Evolutionary conservation across 2,113 vertebrate genomes (phyloP).

Genomic region (Microtus richardsoni): DNA sequence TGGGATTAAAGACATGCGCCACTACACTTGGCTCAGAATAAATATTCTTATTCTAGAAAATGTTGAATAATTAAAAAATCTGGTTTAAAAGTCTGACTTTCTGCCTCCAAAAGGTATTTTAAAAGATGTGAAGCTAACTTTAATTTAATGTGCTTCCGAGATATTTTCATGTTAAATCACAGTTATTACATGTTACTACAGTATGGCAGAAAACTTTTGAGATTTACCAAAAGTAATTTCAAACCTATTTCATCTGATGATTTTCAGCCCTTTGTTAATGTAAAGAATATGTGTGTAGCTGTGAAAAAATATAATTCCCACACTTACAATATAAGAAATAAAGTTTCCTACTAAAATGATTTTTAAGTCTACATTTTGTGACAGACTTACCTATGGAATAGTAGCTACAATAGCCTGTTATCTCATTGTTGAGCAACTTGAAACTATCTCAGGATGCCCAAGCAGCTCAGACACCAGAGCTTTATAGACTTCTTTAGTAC

Average conservation of each 20-base stretch:
- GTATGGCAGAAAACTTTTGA: background rate
- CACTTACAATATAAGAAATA: conserved; percentile 39
- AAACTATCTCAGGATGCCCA: conserved; percentile 73
- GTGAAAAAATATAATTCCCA: background rate
- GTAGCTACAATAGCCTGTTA: conserved; percentile 58
- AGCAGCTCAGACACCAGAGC: conserved; percentile 70
- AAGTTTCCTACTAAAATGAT: conserved; percentile 59
- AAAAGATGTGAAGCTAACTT: background rate
- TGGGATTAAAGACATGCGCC: background rate
- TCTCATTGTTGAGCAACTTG: conserved; percentile 78
- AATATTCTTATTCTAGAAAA: background rate
- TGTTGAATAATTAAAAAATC: background rate
- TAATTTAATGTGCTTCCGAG: background rate
- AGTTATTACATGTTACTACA: background rate
- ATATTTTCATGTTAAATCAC: background rate
- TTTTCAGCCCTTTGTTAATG: background rate
- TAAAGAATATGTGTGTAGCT: background rate
- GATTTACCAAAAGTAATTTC: background rate
- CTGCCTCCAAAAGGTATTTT: background rate
- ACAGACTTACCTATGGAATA: conserved; percentile 42
- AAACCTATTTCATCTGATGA: background rate
- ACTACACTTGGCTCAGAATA: background rate
- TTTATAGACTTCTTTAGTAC: conserved; percentile 68
- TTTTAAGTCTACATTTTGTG: conserved; percentile 70
- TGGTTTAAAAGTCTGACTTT: background rate